Evolutionary conservation across 2,113 vertebrate genomes (phyloP).

Genomic region (Spizaetus ornatus): DNA sequence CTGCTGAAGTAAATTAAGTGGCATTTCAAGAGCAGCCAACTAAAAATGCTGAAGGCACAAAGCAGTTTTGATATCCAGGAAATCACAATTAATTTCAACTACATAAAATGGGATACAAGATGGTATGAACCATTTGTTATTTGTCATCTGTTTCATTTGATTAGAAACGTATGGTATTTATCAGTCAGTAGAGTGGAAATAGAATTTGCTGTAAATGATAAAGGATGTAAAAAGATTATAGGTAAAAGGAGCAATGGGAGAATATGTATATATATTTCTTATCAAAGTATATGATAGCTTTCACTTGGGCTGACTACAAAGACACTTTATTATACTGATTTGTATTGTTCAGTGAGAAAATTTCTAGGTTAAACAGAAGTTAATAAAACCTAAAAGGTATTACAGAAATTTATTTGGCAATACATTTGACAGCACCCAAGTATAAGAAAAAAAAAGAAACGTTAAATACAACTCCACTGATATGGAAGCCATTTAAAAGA

Average conservation of each 20-base stretch:
- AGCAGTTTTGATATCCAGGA: slow-evolving; percentile 44
- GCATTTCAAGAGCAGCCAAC: slow-evolving; percentile 41
- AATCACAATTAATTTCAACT: slow-evolving; percentile 45
- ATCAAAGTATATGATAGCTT: not conserved
- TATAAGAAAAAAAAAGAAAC: not conserved
- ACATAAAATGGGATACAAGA: not conserved
- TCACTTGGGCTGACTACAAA: not conserved
- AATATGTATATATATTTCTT: not conserved
- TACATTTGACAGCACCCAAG: not conserved
- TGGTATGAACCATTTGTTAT: slow-evolving; percentile 22
- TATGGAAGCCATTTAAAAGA: not conserved
- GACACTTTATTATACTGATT: not conserved
- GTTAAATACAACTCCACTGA: not conserved
- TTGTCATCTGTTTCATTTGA: slow-evolving; percentile 51
- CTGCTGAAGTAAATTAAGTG: slow-evolving; percentile 53
- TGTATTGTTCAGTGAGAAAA: not conserved
- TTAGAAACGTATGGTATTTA: slow-evolving; percentile 29
- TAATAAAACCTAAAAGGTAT: not conserved
- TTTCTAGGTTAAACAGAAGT: not conserved
- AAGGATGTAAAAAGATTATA: not conserved
- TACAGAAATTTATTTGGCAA: not conserved
- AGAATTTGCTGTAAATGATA: slow-evolving; percentile 11
- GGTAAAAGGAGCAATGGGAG: not conserved
- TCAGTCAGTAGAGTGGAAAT: slow-evolving; percentile 25
- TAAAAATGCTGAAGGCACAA: slow-evolving; percentile 43